Evolutionary conservation across 1,140 invertebrate species (phyloP), one percentile per base, ranked within the genome.

Genomic region (Polyergus mexicanus): DNA sequence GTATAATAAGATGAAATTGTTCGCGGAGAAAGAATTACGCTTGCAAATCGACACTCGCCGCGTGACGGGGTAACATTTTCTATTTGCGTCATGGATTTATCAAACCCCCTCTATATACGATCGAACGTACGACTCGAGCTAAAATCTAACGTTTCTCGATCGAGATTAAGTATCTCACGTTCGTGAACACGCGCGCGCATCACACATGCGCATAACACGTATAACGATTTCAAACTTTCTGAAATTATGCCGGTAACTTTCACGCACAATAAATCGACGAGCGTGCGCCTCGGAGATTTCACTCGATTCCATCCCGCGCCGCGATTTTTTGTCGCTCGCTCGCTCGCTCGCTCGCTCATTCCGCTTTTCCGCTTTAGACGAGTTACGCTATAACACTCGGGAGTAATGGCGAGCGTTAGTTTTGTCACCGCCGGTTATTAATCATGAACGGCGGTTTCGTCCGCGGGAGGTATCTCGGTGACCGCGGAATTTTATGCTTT

Each of bases 401-500:
- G 72, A 86, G n/a, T n/a, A n/a, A 86, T 86, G 75, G 77, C 75
- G 81, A 78, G 71, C 85, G 85, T 87, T 86, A 87, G 78, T 86
- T 91, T 91, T 83, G 80, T 85, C 84, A 77, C 71, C 62, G 66
- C 63, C 66, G 89, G 86, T 92, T 91, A 74, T 51, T 51, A 91
- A 92, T 92, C 91, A 90, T 90, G 89, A 68, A 51, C 85, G 72
- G 81, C 77, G 81, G 87, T 90, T 88, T 85, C 69, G 91, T 90
- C 86, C 51, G 88, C 75, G 86, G 91, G 47, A 51, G 85, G 56
- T 90, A 84, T 89, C 85, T 84, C 83, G 76, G 47, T 72, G 63
- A 85, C 63, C 81, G 87, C 65, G 87, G 91, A 92, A 92, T 92
- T 92, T 92, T 71, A 92, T 89, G 86, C 87, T 74, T 91, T 92